A percentile compares a stretch with the other conserved stretches of the same genome.
phyloP scores from a whole-genome alignment of 2,113 vertebrate species.

The Galeopterus variegatus region DNA sequence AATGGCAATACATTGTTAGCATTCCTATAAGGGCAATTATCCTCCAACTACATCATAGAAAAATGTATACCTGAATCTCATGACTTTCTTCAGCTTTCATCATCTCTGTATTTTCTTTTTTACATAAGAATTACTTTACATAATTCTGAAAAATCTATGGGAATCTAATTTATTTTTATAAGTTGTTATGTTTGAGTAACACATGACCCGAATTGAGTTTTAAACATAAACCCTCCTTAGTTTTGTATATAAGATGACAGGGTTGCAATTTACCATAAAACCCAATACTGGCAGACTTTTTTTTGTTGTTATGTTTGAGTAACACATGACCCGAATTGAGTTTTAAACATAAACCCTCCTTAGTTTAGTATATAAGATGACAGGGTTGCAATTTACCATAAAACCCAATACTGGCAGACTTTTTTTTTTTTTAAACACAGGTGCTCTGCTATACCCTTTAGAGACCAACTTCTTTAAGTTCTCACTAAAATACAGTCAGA shows the following conservation, averaged over 20 bases:
- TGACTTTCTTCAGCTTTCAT: conserved; percentile 70
- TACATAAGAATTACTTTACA: conserved; percentile 59
- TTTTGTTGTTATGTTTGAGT: conserved; percentile 68
- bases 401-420: not conserved
- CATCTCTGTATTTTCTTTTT: conserved; percentile 65
- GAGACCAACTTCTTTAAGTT: conserved; percentile 65
- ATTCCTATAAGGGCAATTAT: conserved; percentile 74
- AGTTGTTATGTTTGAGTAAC: conserved; percentile 72
- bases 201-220: conserved; percentile 62
- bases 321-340: conserved; percentile 65
- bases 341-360: conserved; percentile 67
- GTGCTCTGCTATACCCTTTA: conserved; percentile 63
- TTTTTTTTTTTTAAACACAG: conserved; percentile 63
- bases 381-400: conserved; percentile 64
- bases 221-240: conserved; percentile 66
- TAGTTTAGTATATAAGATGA: conserved; percentile 69
- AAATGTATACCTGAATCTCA: conserved; percentile 67
- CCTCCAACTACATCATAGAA: conserved; percentile 54
- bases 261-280: conserved; percentile 64
- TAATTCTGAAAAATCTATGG: conserved; percentile 69
- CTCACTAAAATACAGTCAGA: conserved; percentile 73
- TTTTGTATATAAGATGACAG: conserved; percentile 69
- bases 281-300: not conserved
- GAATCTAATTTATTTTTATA: conserved; percentile 78
- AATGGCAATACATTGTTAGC: conserved; percentile 69